Base-by-base conservation (phyloP, 1,140 invertebrate species). In the Bombus huntii region DNA sequence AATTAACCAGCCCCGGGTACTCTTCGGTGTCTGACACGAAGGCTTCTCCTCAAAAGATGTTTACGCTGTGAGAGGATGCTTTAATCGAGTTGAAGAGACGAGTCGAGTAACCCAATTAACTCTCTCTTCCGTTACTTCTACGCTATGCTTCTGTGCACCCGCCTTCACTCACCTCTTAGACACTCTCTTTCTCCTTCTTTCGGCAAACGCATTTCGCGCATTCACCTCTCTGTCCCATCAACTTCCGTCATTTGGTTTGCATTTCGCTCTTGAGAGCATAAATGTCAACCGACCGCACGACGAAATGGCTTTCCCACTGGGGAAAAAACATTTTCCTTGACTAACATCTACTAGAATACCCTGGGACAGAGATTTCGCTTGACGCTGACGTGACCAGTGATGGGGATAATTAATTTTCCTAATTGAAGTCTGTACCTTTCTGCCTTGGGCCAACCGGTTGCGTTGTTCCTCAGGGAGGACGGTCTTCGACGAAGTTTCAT, bases 31-130 rank as follows among this genome's bases (percentile, higher is more conserved):
- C 87, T 87, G 91, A 92, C 91, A 91, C 90, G 88, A 86, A 81
- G 81, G 74, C 39, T 81, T 88, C 86, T 89, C 85, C 87, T 93
- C 91, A 92, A 92, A 92, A 92, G 92, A 93, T 93, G 92, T 93
- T 93, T 92, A 92, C 92, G 92, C 87, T 87, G 79, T 57, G 77
- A 89, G 81, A 89, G 87, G 87, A 90, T 85, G 88, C 90, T 93
- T 92, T 92, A 93, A 93, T 92, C 92, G 90, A 93, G 92, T 93
- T 93, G 89, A 92, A 92, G 90, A 92, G 92, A 91, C 88, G 89
- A 92, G 90, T 91, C 85, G 87, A 92, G 90, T 93, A 93, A 92
- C 91, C 90, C 89, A 93, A 93, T 92, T 91, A 92, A 90, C 87
- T 92, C 73, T 90, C 89, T 90, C 83, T 90, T 90, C 89, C 82